Base-by-base conservation (phyloP, 2,888 invertebrate genomes). In the Orchesella flavescens region DNA sequence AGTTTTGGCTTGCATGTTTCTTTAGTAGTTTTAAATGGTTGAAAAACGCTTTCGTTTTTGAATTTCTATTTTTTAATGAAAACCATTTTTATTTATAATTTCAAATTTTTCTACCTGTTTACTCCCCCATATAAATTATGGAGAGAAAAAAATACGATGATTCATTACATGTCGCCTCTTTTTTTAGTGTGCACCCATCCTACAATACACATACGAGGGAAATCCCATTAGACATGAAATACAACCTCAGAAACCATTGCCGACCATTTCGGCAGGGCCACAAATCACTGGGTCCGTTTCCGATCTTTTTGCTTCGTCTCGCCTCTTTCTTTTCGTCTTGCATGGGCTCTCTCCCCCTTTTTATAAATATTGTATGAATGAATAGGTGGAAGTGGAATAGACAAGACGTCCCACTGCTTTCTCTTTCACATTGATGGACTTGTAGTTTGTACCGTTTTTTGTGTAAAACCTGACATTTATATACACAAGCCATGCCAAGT, bases 201-300 rank as follows among this genome's bases (percentile, higher is more conserved):
- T 21, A 77, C 1, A 9, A 53, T 53, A 9, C 17, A 53, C 53
- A 15, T n/a, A 10, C 23, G 9, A 61, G 61, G 15, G 53, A 63
- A 74, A 63, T 65, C 44, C 61, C 73, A 73, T 73, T 73, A 73
- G 57, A 73, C 21, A 73, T 63, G 53, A 65, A 74, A 65, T 74
- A 74, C 53, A 63, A 34, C 55, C 65, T 49, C 17, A 10, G 49
- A 65, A 74, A 65, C 65, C 19, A 74, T 53, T 74, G 49, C 21
- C 49, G 74, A 53, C 65, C 2, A 65, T 77, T 55, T 73, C 71
- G 78, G 61, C 78, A 71, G 24, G 61, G 15, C 61, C 71, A 78
- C 78, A 78, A 78, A 78, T 78, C 78, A 78, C 61, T 17, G 19
- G 10, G 17, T 10, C 78, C 61, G 49, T 78, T 77, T 78, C 78